phyloP scores from a whole-genome alignment of 2,888 invertebrate genomes.

The Drosophila cracens region DNA sequence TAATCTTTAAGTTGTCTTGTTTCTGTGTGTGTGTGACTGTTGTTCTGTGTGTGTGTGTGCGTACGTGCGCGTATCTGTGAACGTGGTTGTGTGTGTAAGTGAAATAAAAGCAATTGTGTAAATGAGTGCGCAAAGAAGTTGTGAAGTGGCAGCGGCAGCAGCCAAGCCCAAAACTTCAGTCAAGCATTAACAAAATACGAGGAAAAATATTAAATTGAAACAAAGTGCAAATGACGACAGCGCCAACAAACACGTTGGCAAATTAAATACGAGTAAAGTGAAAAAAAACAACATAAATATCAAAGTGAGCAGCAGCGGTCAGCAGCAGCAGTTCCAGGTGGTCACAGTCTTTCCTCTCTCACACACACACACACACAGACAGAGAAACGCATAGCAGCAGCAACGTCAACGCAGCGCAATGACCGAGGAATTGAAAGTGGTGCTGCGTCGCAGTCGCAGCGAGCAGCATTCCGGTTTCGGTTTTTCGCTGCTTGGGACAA shows the following conservation, averaged over 20 bases:
- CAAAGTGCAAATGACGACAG: conserved; percentile 63
- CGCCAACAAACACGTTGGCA: conserved; percentile 51
- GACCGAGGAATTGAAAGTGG: conserved; percentile 95
- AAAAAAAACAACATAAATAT: conserved; percentile 48
- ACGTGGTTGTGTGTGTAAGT: conserved; percentile 53
- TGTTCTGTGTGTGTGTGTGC: conserved; percentile 21
- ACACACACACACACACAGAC: conserved; percentile 41
- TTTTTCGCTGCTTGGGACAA: conserved; percentile 95
- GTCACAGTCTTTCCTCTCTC: conserved; percentile 26
- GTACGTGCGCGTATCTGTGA: conserved; percentile 33
- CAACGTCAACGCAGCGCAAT: conserved; percentile 70
- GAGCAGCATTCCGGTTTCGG: conserved; percentile 94
- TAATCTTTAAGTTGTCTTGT: conserved; percentile 57
- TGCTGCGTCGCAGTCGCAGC: conserved; percentile 93
- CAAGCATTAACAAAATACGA: conserved; percentile 64
- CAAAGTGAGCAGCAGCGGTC: conserved; percentile 43
- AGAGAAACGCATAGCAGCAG: conserved; percentile 52
- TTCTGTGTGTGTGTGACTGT: conserved; percentile 20
- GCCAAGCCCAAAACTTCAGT: conserved; percentile 83
- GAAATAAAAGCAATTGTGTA: conserved; percentile 69
- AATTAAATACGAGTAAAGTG: conserved; percentile 41
- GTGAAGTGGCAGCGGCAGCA: conserved; percentile 59
- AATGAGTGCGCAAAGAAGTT: conserved; percentile 64
- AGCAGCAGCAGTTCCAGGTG: conserved; percentile 56
- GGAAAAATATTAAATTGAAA: conserved; percentile 50